phyloP scores from a whole-genome alignment of 2,113 vertebrate genomes.

The Megaptera novaeangliae region DNA sequence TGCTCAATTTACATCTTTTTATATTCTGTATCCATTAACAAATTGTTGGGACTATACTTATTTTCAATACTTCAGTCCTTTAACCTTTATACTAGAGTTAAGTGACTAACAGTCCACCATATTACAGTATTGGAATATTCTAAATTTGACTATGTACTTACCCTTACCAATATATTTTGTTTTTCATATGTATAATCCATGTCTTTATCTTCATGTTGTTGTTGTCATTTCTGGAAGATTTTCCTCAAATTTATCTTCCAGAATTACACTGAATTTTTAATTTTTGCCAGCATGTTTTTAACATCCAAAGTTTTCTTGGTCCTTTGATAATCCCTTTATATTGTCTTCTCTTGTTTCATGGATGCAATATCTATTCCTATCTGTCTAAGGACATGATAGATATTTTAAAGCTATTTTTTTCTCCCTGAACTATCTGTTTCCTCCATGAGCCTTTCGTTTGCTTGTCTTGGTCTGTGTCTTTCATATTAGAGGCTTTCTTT shows the following conservation, averaged over 20 bases:
- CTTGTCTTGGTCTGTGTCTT: neutral
- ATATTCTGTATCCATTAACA: neutral
- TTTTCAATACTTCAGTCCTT: neutral
- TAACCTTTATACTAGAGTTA: neutral
- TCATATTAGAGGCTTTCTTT: neutral
- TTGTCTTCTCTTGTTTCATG: neutral
- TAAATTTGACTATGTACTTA: neutral
- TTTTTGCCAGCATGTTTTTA: neutral
- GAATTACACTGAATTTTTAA: neutral
- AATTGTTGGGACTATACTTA: neutral
- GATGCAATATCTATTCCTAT: neutral
- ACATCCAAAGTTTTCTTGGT: neutral
- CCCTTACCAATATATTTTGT: neutral
- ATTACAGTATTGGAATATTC: neutral
- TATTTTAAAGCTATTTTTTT: neutral
- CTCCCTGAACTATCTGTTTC: neutral
- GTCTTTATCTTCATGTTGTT: neutral
- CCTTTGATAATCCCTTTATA: neutral
- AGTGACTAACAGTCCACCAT: neutral
- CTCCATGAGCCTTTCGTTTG: neutral
- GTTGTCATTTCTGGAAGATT: neutral
- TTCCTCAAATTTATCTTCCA: neutral
- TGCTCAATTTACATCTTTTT: neutral
- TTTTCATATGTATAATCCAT: neutral
- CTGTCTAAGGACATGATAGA: neutral